phyloP scores from a whole-genome alignment of 2,888 invertebrate species.

The Cinara cedri region DNA sequence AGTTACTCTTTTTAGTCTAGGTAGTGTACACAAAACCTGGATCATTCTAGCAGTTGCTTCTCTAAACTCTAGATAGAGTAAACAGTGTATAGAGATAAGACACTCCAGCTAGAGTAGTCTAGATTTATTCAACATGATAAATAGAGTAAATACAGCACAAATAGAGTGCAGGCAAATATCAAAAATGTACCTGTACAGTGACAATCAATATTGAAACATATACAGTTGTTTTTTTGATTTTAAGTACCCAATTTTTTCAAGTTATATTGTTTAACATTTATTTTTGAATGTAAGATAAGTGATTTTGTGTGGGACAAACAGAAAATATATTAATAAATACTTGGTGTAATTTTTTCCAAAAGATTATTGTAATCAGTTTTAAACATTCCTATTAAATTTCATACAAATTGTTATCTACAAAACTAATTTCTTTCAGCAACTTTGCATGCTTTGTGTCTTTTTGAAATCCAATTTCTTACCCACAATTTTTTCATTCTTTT shows the following conservation, averaged over 20 bases:
- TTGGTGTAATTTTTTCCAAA: no score
- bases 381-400: background rate
- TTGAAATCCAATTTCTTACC: no score
- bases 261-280: background rate
- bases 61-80: slow-evolving; percentile 26
- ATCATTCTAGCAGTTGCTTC: background rate
- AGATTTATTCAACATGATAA: no score
- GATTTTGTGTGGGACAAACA: slow-evolving; percentile 11
- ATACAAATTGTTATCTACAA: no score
- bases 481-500: no score
- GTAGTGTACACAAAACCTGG: slow-evolving; percentile 33
- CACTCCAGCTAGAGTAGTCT: background rate
- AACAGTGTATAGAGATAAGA: slow-evolving; percentile 3
- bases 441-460: no score
- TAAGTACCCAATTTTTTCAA: background rate
- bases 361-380: no score
- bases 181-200: background rate
- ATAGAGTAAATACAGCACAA: background rate
- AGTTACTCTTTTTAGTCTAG: slow-evolving; percentile 22
- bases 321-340: background rate
- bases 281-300: background rate
- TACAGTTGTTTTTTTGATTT: background rate
- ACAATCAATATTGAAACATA: background rate
- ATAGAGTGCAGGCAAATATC: background rate
- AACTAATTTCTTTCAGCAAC: no score